A percentile compares a stretch with the other conserved stretches of the same genome.
phyloP scores from a whole-genome alignment of 2,797 vertebrate genomes.

The Cryptoblepharus egeriae region DNA sequence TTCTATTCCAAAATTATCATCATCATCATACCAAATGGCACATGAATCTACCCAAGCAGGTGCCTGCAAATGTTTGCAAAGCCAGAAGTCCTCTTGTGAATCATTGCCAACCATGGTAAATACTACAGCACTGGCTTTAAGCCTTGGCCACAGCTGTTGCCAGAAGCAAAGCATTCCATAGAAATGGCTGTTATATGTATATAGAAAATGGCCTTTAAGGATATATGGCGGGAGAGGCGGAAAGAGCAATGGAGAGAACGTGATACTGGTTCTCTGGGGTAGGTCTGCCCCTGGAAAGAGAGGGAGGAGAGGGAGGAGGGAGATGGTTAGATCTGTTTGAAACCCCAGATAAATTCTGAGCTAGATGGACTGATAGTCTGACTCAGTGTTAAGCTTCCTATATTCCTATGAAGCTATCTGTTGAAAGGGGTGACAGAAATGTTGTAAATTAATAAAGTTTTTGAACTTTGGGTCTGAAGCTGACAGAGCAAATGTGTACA shows the following conservation, averaged over 20 bases:
- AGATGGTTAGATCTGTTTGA: too few relatives aligned
- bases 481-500: neutral
- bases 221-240: neutral
- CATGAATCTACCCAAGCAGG: neutral
- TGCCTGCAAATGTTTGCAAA: neutral
- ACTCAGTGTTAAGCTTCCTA: too few relatives aligned
- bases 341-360: too few relatives aligned
- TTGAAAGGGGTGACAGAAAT: too few relatives aligned
- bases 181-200: neutral
- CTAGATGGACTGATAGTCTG: too few relatives aligned
- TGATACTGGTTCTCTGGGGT: too few relatives aligned
- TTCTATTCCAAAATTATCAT: neutral
- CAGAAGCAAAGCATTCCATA: neutral
- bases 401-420: too few relatives aligned
- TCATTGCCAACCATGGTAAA: neutral
- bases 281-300: too few relatives aligned
- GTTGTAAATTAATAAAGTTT: neutral
- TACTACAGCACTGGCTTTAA: neutral
- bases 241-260: too few relatives aligned
- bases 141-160: neutral
- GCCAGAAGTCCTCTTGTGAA: fast-evolving
- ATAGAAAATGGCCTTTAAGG: neutral
- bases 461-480: neutral
- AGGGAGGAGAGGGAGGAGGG: too few relatives aligned
- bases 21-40: neutral